Evolutionary conservation across 2,113 vertebrate genomes (phyloP), one percentile per base, ranked within the genome.

Genomic region (Cyprinodon variegatus): DNA sequence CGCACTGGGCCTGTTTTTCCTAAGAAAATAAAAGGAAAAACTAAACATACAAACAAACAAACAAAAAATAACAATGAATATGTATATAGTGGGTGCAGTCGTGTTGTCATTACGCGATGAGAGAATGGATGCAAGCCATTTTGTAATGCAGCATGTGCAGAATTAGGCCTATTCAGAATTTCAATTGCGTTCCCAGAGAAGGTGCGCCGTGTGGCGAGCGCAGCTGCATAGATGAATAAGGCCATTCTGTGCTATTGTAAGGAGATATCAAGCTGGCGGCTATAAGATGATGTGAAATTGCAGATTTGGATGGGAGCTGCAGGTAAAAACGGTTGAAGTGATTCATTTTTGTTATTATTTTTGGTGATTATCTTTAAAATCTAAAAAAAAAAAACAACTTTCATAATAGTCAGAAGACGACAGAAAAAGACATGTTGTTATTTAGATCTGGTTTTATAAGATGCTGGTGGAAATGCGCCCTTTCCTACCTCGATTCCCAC

Each of bases 131-230:
- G 93, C 92, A 91, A 93, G 93, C 93, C 93, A 94, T 94, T 94
- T 94, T 93, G 92, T 92, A 91, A 92, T 93, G 93, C 93, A 93
- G 92, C 92, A 91, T 92, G 92, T 93, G 89, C 88, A 89, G 89
- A 92, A 92, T 92, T 91, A 87, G 92, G 92, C 93, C 93, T 92
- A 89, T 91, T 94, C 93, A 90, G 91, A 92, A 93, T 93, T 91
- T 93, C 91, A 92, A 92, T 92, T 89, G 90, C 91, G 88, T 86
- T 88, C 91, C 61, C 85, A 73, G 85, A 90, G 91, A 92, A 93
- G 91, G 91, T 92, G 91, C 93, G 90, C 90, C 92, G 91, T n/a
- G 50, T 90, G 88, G 90, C 79, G 88, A 87, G 90, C 88, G 91
- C 90, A 92, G 92, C 92, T 93, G 92, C 92, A 92, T 86, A 86